These are phyloP conservation scores for Slavum lentiscoides DNA, from an alignment of 2,888 invertebrate genomes.

Conservation along the genomic window DNA sequence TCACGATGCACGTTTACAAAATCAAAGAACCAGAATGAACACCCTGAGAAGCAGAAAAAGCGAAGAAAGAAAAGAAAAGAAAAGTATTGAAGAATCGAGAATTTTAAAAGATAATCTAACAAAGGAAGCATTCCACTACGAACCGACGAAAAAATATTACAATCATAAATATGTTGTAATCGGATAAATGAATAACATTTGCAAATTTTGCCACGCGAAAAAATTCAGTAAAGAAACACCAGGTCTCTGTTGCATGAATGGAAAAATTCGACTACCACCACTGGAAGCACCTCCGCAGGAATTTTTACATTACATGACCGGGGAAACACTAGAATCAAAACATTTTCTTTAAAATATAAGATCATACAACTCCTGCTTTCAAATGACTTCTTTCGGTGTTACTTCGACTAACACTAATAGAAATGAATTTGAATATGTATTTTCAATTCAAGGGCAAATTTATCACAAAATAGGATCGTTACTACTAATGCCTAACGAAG, in stretches of 20 bases:
- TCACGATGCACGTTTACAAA: too few relatives aligned
- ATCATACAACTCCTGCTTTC: not conserved
- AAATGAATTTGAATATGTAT: not conserved
- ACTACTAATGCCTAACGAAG: not conserved
- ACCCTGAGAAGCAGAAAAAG: too few relatives aligned
- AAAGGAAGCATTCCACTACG: too few relatives aligned
- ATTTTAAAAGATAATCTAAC: too few relatives aligned
- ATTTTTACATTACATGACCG: too few relatives aligned
- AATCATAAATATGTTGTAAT: too few relatives aligned
- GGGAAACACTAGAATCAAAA: conserved; percentile 1
- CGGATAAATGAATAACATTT: too few relatives aligned
- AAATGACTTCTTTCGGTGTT: not conserved
- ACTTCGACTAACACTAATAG: not conserved
- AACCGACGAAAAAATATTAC: too few relatives aligned
- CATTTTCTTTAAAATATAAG: not conserved
- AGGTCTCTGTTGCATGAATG: not conserved
- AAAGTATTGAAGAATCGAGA: too few relatives aligned
- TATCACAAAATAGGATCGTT: not conserved
- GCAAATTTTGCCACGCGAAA: too few relatives aligned
- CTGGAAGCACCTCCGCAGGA: not conserved
- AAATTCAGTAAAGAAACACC: not conserved
- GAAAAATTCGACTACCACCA: not conserved
- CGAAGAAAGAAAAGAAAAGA: too few relatives aligned
- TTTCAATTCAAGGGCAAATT: not conserved
- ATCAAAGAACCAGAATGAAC: too few relatives aligned